Evolutionary conservation across 2,113 vertebrate species (phyloP).

Genomic region (Ammospiza caudacuta): DNA sequence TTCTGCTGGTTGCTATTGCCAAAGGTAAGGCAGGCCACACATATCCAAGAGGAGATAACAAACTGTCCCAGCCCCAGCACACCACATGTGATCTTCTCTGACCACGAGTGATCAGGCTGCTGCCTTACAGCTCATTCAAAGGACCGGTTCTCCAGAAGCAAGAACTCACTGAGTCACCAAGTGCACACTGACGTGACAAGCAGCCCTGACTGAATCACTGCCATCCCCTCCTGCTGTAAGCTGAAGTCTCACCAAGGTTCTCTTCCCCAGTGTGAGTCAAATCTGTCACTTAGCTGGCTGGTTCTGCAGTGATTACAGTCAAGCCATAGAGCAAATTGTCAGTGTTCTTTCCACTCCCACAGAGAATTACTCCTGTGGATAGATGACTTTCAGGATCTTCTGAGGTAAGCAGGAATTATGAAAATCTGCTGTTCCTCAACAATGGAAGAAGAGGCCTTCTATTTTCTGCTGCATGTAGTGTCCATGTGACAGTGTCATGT

Average conservation of each 20-base stretch:
- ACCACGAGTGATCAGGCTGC: not conserved
- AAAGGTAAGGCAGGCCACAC: not conserved
- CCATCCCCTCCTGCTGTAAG: not conserved
- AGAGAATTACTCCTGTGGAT: not conserved
- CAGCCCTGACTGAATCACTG: constrained; percentile 16
- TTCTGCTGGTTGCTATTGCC: not conserved
- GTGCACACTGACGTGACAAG: not conserved
- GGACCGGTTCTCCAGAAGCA: not conserved
- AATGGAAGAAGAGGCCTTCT: not conserved
- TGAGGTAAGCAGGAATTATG: not conserved
- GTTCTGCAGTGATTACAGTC: not conserved
- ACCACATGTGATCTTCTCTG: not conserved
- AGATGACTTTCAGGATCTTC: not conserved
- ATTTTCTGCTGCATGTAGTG: not conserved
- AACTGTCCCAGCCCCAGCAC: not conserved
- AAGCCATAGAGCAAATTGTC: not conserved
- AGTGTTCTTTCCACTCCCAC: not conserved
- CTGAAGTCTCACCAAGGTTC: not conserved
- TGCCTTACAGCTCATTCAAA: not conserved
- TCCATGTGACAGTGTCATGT: not conserved
- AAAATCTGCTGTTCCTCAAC: not conserved
- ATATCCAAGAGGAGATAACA: not conserved
- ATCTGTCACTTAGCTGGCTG: not conserved
- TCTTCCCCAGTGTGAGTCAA: not conserved
- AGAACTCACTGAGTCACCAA: not conserved